Conservation (phyloP, 2,888 invertebrate species). For the Drosophila atroscutellata region DNA sequence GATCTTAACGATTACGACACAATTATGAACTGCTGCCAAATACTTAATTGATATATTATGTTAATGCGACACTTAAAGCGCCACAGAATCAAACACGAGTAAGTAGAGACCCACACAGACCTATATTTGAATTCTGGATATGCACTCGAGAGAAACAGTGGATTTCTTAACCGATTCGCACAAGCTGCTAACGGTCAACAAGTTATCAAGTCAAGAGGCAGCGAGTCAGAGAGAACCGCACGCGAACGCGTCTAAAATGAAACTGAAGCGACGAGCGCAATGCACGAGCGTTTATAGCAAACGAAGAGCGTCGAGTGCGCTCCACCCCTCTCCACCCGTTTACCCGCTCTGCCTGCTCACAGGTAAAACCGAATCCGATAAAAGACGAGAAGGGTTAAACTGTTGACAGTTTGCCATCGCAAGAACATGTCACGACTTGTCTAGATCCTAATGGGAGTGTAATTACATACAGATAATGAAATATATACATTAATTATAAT, state of each 20-base stretch:
- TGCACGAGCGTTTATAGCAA: constrained; percentile 48
- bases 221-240: constrained; percentile 38
- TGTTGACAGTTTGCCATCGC: neutral
- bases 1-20: neutral
- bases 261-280: constrained; percentile 35
- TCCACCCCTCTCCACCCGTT: neutral
- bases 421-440: constrained; percentile 1
- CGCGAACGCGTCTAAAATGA: constrained; percentile 43
- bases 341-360: neutral
- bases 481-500: constrained; percentile 13
- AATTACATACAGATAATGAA: constrained; percentile 1
- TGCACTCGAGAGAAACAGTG: constrained; percentile 32
- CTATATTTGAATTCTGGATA: constrained; percentile 35
- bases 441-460: constrained; percentile 20
- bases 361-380: constrained; percentile 6
- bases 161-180: constrained; percentile 50
- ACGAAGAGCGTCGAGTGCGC: neutral
- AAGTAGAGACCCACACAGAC: constrained; percentile 28
- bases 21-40: constrained; percentile 1
- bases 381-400: neutral
- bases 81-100: neutral
- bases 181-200: constrained; percentile 9
- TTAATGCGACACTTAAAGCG: neutral
- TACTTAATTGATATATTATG: neutral
- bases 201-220: neutral